Base-by-base conservation (phyloP, 2,888 invertebrate species). In the Parnassius mnemosyne region DNA sequence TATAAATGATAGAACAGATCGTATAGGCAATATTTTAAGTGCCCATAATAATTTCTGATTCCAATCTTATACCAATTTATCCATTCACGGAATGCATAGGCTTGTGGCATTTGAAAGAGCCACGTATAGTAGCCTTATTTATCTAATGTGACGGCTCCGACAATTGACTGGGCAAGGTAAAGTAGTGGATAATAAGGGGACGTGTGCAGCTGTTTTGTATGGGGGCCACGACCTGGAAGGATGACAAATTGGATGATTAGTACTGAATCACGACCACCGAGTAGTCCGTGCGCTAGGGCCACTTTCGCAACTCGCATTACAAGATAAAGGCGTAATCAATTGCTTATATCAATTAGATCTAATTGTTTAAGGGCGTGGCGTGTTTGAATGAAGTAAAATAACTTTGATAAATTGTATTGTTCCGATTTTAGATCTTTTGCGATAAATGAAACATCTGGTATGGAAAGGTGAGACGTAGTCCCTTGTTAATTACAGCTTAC, bases 241-340 rank as follows among this genome's bases (percentile, higher is more conserved):
- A 78, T 83, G 85, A 85, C 83, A 83, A 85, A 85, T 85, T 82
- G 67, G 77, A 74, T 80, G 81, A 84, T 84, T 84, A 83, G 73
- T 76, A 74, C 71, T 68, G 74, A 75, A 79, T 78, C 80, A 80
- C 79, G 79, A 79, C 73, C 70, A 63, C 67, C 62, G 57, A 72
- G 66, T 60, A 65, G 67, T 66, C 66, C 60, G 65, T 66, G 63
- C 61, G 63, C 61, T 69, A 7, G 34, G 34, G 34, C 57, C 61
- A 69, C 47, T 69, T 68, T 69, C 66, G 61, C 64, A 65, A 65
- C 62, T 70, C 20, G 34, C 16, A 54, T 34, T 43, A 42, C 41
- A 53, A 57, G 41, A 20, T 53, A 49, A 62, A 34, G 46, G 56
- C 20, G 49, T 47, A 10, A 52, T 55, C 25, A 34, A 44, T 25